Conservation (phyloP, 1,140 invertebrate species). For the Mactra quadrangularis region DNA sequence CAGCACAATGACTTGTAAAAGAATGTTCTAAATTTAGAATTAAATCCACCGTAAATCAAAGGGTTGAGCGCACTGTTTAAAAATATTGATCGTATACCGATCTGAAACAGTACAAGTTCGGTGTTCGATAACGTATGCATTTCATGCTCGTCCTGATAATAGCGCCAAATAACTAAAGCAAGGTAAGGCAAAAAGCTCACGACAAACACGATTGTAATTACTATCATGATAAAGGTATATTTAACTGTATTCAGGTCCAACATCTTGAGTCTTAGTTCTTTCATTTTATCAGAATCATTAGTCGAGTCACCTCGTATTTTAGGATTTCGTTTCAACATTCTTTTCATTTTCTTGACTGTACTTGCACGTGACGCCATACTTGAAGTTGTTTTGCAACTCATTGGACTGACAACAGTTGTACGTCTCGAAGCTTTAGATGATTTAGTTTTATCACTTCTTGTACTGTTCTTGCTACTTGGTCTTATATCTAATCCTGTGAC, state of each 20-base stretch:
- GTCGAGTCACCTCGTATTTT: constrained; percentile 8
- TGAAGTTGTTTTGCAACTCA: constrained; percentile 13
- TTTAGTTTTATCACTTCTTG: background rate
- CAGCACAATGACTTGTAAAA: constrained; percentile 10
- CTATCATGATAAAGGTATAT: constrained; percentile 55
- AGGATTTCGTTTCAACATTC: background rate
- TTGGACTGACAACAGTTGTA: constrained; percentile 29
- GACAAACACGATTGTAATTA: constrained; percentile 40
- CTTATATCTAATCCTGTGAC: background rate
- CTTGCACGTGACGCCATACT: constrained; percentile 22
- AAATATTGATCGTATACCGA: constrained; percentile 60
- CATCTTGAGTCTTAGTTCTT: constrained; percentile 46
- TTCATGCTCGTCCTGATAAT: constrained; percentile 40
- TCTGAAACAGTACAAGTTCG: constrained; percentile 44
- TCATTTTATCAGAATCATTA: constrained; percentile 32
- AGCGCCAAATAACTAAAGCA: constrained; percentile 46
- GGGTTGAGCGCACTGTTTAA: constrained; percentile 62
- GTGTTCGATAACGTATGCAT: constrained; percentile 19
- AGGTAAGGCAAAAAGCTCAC: constrained; percentile 54
- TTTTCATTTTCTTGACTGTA: constrained; percentile 15
- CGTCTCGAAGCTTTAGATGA: constrained; percentile 3
- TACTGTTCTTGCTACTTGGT: constrained; percentile 1
- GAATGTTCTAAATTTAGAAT: constrained; percentile 54
- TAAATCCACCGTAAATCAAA: constrained; percentile 61
- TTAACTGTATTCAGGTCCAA: constrained; percentile 47